Evolutionary conservation across 1,140 invertebrate genomes (phyloP).

Genomic region (Euwallacea fornicatus): DNA sequence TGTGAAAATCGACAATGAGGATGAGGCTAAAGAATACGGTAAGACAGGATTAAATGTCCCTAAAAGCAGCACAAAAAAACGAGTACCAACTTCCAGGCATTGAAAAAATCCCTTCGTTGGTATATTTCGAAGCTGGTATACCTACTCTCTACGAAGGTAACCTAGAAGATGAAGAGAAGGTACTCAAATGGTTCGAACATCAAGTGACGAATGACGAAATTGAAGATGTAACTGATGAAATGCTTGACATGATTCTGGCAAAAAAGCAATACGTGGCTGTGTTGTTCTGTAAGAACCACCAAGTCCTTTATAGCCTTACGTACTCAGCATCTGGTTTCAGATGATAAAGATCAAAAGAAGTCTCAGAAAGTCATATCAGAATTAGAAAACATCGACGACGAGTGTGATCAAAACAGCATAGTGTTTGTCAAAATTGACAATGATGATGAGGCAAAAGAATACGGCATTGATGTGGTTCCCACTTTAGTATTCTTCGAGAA

Average conservation of each 20-base stretch:
- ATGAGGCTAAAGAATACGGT: conserved; percentile 88
- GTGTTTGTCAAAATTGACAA: conserved; percentile 93
- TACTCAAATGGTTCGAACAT: conserved; percentile 83
- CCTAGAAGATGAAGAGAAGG: conserved; percentile 87
- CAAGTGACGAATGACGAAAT: conserved; percentile 89
- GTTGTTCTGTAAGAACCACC: conserved; percentile 77
- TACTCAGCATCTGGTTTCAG: conserved; percentile 57
- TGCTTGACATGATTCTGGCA: conserved; percentile 88
- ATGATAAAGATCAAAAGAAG: conserved; percentile 90
- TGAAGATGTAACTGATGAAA: conserved; percentile 91
- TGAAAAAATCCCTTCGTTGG: conserved; percentile 79
- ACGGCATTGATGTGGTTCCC: conserved; percentile 80
- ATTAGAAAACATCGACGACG: conserved; percentile 92
- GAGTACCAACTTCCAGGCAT: conserved; percentile 55
- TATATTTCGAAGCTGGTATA: conserved; percentile 92
- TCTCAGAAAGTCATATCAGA: conserved; percentile 84
- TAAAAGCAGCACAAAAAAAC: background rate
- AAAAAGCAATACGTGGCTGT: conserved; percentile 88
- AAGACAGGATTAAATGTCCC: background rate
- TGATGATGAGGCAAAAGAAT: conserved; percentile 84
- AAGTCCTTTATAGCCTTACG: background rate
- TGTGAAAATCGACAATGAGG: conserved; percentile 90
- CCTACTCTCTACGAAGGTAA: conserved; percentile 87
- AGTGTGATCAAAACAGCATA: conserved; percentile 89
- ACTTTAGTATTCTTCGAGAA: conserved; percentile 86